Evolutionary conservation across 2,113 vertebrate species (phyloP).

Genomic region (Pimephales promelas): DNA sequence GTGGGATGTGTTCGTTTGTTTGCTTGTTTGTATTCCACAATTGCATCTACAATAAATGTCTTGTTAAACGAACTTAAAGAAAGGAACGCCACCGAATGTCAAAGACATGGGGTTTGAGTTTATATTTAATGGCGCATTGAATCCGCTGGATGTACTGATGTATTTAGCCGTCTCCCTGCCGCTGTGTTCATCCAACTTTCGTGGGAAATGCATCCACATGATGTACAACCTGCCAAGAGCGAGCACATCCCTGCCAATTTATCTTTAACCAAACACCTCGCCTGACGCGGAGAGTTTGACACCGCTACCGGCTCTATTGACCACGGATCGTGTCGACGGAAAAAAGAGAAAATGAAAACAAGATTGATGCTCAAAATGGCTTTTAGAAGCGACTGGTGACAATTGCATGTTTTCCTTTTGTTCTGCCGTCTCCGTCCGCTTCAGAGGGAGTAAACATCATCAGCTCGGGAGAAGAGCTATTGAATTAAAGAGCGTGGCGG

Average conservation of each 20-base stretch:
- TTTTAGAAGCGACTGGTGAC: constrained; percentile 46
- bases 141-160: constrained; percentile 45
- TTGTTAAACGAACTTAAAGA: constrained; percentile 1
- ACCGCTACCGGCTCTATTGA: constrained; percentile 53
- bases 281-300: constrained; percentile 42
- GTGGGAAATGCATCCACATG: constrained; percentile 46
- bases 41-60: not conserved
- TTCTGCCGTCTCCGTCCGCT: constrained; percentile 28
- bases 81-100: not conserved
- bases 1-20: too few species aligned
- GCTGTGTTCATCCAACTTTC: constrained; percentile 36
- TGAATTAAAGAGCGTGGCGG: not conserved
- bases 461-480: constrained; percentile 1
- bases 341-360: constrained; percentile 37
- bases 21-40: not conserved
- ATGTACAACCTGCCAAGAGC: constrained; percentile 53
- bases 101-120: not conserved
- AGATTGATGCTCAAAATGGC: constrained; percentile 52
- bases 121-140: constrained; percentile 14
- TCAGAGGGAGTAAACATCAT: constrained; percentile 41
- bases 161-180: constrained; percentile 43
- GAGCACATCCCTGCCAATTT: constrained; percentile 50
- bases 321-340: constrained; percentile 44
- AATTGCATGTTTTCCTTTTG: constrained; percentile 33
- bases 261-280: constrained; percentile 54